Conservation (phyloP, 2,797 vertebrate genomes). For the Percopsis omiscomaycus region DNA sequence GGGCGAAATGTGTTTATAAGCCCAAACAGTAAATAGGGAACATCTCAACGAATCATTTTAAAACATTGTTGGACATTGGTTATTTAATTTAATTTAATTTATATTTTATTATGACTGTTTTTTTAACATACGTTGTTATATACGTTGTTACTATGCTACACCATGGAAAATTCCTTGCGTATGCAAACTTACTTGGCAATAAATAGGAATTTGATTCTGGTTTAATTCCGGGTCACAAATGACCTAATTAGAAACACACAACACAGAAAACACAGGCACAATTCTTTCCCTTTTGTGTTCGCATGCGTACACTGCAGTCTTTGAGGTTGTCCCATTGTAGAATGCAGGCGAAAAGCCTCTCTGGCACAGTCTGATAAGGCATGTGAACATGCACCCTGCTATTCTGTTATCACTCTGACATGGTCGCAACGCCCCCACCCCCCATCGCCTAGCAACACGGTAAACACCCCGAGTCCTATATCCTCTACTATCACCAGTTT, state of each 20-base stretch:
- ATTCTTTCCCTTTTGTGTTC: slow-evolving; percentile 23
- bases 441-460: slow-evolving; percentile 54
- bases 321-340: slow-evolving; percentile 60
- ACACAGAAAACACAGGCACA: neutral
- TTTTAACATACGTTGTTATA: no score
- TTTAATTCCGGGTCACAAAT: slow-evolving; percentile 26
- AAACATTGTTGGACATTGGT: no score
- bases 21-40: neutral
- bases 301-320: slow-evolving; percentile 40
- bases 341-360: slow-evolving; percentile 61
- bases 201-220: no score
- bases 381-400: slow-evolving; percentile 73
- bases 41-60: neutral
- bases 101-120: neutral
- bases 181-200: no score
- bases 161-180: no score
- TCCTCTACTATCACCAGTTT: slow-evolving; percentile 39
- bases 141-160: no score
- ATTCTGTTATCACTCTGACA: slow-evolving; percentile 76
- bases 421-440: slow-evolving; percentile 68
- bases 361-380: slow-evolving; percentile 72
- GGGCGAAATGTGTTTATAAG: slow-evolving; percentile 14
- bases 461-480: slow-evolving; percentile 35
- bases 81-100: neutral
- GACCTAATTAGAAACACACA: slow-evolving; percentile 17